Evolutionary conservation across 1,140 invertebrate species (phyloP).

Genomic region (Centruroides vittatus): DNA sequence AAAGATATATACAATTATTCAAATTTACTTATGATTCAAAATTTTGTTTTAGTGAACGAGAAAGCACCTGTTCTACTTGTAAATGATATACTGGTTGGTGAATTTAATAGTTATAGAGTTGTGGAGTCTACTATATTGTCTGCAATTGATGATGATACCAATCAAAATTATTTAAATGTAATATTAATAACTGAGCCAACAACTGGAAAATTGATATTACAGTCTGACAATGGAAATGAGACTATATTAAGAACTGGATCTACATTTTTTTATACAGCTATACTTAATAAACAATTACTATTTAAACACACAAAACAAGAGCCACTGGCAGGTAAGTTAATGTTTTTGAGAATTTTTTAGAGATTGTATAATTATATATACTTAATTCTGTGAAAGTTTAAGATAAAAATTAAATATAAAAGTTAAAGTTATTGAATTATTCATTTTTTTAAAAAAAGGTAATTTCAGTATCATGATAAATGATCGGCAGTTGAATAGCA

Average conservation of each 20-base stretch:
- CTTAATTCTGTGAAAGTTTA: no score
- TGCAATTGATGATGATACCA: background rate
- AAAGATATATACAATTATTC: background rate
- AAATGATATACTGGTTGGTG: background rate
- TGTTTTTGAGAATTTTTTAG: background rate
- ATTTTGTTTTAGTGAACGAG: background rate
- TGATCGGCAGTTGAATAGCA: background rate
- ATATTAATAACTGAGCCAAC: background rate
- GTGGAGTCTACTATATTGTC: background rate
- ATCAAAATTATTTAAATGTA: background rate
- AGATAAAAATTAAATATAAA: no score
- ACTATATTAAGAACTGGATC: background rate
- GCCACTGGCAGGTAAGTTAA: constrained; percentile 1
- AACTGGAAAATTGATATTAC: constrained; percentile 1
- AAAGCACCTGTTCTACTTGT: background rate
- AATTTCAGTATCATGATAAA: constrained; percentile 1
- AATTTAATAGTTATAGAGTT: no score
- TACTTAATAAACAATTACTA: constrained; percentile 4
- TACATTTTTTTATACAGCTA: constrained; percentile 4
- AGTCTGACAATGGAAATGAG: background rate
- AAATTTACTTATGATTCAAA: background rate
- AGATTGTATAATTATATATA: no score
- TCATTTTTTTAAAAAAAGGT: background rate
- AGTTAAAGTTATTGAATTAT: no score
- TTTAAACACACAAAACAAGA: constrained; percentile 4